Evolutionary conservation across 2,888 invertebrate genomes (phyloP).

Genomic region (Julus scanicus): DNA sequence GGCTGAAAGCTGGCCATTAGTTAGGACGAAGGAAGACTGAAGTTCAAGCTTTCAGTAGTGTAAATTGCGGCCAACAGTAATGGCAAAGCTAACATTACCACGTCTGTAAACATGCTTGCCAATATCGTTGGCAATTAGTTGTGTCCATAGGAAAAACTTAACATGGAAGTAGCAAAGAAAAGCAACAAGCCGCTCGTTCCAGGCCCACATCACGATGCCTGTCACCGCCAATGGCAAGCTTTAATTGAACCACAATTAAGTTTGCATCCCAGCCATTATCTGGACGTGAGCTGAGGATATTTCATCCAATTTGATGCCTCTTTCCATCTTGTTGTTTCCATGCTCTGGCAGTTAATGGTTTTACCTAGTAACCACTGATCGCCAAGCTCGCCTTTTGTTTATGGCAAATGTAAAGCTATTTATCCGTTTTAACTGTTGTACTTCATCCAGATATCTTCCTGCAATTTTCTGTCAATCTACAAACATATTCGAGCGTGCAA

Average conservation of each 20-base stretch:
- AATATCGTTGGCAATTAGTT: conserved; percentile 26
- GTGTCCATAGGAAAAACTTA: conserved; percentile 25
- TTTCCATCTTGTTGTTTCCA: not conserved
- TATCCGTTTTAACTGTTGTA: not conserved
- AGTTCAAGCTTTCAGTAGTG: conserved; percentile 9
- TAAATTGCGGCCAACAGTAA: conserved; percentile 42
- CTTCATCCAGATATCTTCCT: conserved; percentile 23
- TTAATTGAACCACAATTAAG: conserved; percentile 43
- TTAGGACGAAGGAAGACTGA: not conserved
- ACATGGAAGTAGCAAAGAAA: conserved; percentile 3
- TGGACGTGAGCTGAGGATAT: not conserved
- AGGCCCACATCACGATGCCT: conserved; percentile 12
- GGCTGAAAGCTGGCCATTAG: conserved; percentile 40
- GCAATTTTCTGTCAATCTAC: conserved; percentile 1
- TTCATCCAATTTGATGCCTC: conserved; percentile 3
- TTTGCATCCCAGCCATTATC: conserved; percentile 26
- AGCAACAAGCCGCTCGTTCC: conserved; percentile 40
- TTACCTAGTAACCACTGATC: not conserved
- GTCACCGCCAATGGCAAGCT: conserved; percentile 9
- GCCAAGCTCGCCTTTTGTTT: not conserved
- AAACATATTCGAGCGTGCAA: not conserved
- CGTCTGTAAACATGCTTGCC: conserved; percentile 39
- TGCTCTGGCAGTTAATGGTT: not conserved
- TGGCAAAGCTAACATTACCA: conserved; percentile 40
- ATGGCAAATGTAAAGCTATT: not conserved